Conservation (phyloP, 2,113 vertebrate genomes). For the Eurystomus gularis region DNA sequence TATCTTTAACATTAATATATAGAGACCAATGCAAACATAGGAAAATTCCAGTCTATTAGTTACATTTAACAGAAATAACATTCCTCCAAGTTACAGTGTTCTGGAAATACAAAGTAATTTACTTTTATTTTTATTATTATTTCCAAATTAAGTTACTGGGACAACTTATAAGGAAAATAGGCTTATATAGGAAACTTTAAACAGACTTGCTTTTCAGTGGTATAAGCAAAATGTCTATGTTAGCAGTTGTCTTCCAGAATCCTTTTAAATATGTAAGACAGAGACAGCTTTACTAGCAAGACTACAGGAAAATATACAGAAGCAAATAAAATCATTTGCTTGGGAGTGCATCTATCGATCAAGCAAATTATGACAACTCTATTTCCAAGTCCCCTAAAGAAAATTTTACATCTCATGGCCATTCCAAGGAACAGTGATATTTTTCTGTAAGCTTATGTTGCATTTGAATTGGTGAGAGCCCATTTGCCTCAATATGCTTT, state of each 20-base stretch:
- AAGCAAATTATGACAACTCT: slow-evolving; percentile 64
- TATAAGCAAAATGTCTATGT: slow-evolving; percentile 65
- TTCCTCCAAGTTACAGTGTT: slow-evolving; percentile 78
- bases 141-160: slow-evolving; percentile 75
- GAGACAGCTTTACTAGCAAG: slow-evolving; percentile 60
- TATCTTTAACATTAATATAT: slow-evolving; percentile 69
- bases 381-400: slow-evolving; percentile 62
- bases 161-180: slow-evolving; percentile 68
- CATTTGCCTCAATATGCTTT: slow-evolving; percentile 52
- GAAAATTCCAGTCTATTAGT: slow-evolving; percentile 74
- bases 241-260: slow-evolving; percentile 49
- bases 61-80: slow-evolving; percentile 75
- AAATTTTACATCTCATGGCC: slow-evolving; percentile 73
- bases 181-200: slow-evolving; percentile 69
- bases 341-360: slow-evolving; percentile 68
- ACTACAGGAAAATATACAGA: slow-evolving; percentile 74
- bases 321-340: slow-evolving; percentile 67
- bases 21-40: slow-evolving; percentile 66
- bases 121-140: slow-evolving; percentile 62
- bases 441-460: slow-evolving; percentile 8
- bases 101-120: slow-evolving; percentile 77
- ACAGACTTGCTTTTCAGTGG: slow-evolving; percentile 68
- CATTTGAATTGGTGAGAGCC: slow-evolving; percentile 60
- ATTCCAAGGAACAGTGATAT: slow-evolving; percentile 48
- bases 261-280: slow-evolving; percentile 62